Base-by-base conservation (phyloP, 1,140 invertebrate species). In the Papilio dardanus region DNA sequence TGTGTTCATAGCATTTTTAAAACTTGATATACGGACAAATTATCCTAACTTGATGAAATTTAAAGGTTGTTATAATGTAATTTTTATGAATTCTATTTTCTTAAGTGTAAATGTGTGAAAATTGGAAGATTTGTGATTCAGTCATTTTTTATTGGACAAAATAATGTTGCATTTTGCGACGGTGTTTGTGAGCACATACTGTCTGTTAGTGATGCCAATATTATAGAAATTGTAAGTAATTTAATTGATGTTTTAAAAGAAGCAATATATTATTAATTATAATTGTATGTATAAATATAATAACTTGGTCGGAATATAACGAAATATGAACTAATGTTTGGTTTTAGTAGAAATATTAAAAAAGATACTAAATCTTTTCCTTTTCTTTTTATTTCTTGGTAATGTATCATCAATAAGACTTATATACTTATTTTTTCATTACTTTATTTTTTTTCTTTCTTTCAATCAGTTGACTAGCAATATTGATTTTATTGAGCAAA, bases 61-160 rank as follows among this genome's bases (percentile, higher is more conserved):
- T 54, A 8, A 54, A 10, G 50, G 21, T 54, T 54, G 50, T 54
- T 54, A 54, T 54, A 54, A 24, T 54, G 50, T 28, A 54, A 54
- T 54, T 54, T 24, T 54, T 54, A 54, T 54, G 21, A 54, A 54
- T 24, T 54, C 50, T 54, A 54, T 54, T 54, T 54, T 54, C 3
- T 54, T 54, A 54, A 54, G 19, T 24, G 8, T 54, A 54, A 54
- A 24, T 24, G 50, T 54, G 19, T 54, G 19, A 54, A 54, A 54
- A 54, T 54, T 54, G 50, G 7, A 8, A 54, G 16, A 16, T 46
- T 7, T 46, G 19, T 10, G 50, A 12, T 54, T n/a, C n/a, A 24
- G 21, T 54, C 50, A 10, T 54, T 54, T n/a, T 54, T 8, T 54
- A 24, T 21, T 24, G 7, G 24, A 12, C 14, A 46, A 19, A 46